Evolutionary conservation across 1,140 invertebrate genomes (phyloP).

Genomic region (Platorchestia sp.): DNA sequence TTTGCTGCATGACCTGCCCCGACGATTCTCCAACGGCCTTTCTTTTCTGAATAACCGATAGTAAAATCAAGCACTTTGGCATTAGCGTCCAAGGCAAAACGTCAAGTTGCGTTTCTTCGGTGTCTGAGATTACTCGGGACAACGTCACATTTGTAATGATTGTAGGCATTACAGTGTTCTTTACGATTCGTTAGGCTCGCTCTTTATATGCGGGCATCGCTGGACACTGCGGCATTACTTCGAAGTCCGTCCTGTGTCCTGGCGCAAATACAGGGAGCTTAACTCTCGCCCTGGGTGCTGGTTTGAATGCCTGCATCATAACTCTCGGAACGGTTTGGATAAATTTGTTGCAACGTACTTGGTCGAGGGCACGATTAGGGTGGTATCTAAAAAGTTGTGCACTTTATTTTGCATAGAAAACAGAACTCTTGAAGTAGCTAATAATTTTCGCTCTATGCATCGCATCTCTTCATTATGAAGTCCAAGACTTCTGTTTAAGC

Average conservation of each 20-base stretch:
- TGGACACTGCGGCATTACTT: not conserved
- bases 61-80: constrained; percentile 29
- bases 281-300: not conserved
- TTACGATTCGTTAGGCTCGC: not conserved
- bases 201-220: not conserved
- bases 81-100: not conserved
- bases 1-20: not conserved
- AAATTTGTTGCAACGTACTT: not conserved
- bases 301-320: not conserved
- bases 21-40: not conserved
- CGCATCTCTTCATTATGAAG: not conserved
- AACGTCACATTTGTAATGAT: not conserved
- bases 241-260: not conserved
- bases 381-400: not conserved
- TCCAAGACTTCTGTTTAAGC: not conserved
- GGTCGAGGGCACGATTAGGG: not conserved
- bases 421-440: not conserved
- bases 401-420: not conserved
- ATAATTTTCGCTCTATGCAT: not conserved
- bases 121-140: constrained; percentile 12
- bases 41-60: constrained; percentile 17
- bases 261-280: not conserved
- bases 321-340: not conserved
- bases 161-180: constrained; percentile 15
- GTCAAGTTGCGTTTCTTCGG: constrained; percentile 17